Base-by-base conservation (phyloP, 2,113 vertebrate genomes). In the Neomonachus schauinslandi region DNA sequence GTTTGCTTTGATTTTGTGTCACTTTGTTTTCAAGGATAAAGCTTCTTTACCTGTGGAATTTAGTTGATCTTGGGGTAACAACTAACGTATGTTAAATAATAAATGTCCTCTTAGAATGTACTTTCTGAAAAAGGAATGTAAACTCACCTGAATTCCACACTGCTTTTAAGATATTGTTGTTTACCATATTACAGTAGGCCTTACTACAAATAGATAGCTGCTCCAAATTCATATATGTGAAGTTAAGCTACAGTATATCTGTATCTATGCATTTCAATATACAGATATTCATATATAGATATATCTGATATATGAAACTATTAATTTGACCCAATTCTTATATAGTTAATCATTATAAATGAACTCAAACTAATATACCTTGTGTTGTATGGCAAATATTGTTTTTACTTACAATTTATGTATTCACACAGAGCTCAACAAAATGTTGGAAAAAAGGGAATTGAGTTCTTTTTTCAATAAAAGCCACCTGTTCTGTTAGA, bases 1-100 rank as follows among this genome's bases (percentile, higher is more conserved):
- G 82, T 79, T 97, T 94, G 15, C 85, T 98, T 97, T 97, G 0
- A 76, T 83, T 96, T 96, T 96, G 21, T 81, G 53, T 49, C 18
- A 65, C 3, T 93, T 96, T 94, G 33, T 93, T 97, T 98, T 42
- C 63, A 96, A 14, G 96, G 33, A 97, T 55, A 97, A 97, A 59
- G 51, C 9, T 82, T 36, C 84, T 85, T 96, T 94, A 63, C 85
- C 22, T 92, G 22, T 72, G 95, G 92, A 92, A 94, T 96, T 96
- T 51, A 82, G 91, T 97, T 97, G 7, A 0, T 84, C n/a, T 93
- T 46, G n/a, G 14, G 85, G 13, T 90, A 96, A 74, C 57, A 84
- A 67, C 16, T 59, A n/a, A 65, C 59, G n/a, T 91, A 77, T 89
- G 15, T 91, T 95, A 94, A 53, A 96, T 82, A 86, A 97, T 69